Base-by-base conservation (phyloP, 2,113 vertebrate genomes). In the Cisticola juncidis region DNA sequence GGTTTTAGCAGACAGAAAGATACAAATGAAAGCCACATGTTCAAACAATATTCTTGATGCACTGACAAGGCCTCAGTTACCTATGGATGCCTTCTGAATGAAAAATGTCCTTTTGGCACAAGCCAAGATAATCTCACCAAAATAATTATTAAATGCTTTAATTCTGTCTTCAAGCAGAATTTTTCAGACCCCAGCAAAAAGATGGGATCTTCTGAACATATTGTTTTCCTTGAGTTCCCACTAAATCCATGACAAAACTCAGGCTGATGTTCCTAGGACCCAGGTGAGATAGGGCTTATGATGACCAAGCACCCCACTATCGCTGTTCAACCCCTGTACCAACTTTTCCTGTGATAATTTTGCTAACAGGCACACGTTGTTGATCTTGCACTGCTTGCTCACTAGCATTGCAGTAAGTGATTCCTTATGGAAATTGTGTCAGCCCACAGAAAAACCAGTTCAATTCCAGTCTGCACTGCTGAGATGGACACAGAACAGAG, bases 391-490 rank as follows among this genome's bases (percentile, higher is more conserved):
- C 60, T 78, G 64, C 56, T 44, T 73, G 47, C 68, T 92, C 58
- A 58, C 92, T 83, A 91, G 66, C 35, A 22, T 6, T 61, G 50
- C 74, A 92, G 11, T 60, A 68, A 84, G 51, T 44, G 78, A 96
- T 77, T 90, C 61, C 90, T 93, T 56, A 88, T 81, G 79, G 70
- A 95, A 96, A 92, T 92, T 0, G 0, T 33, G 53, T 42, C 71
- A 94, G 79, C 86, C 82, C 93, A 90, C 82, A 83, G 90, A 90
- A 96, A 93, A 94, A 93, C 58, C 93, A 94, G 85, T 92, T 95
- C 68, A 47, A 79, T 95, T 90, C 85, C 93, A 91, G 87, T 62
- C 62, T 86, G 85, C 33, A 16, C 11, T 66, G 85, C 68, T 80
- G 88, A 19, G 71, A 70, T 90, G 79, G 92, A 95, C 82, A 78